Evolutionary conservation across 1,140 invertebrate genomes (phyloP), one percentile per base, ranked within the genome.

Genomic region (Octopus bimaculoides): DNA sequence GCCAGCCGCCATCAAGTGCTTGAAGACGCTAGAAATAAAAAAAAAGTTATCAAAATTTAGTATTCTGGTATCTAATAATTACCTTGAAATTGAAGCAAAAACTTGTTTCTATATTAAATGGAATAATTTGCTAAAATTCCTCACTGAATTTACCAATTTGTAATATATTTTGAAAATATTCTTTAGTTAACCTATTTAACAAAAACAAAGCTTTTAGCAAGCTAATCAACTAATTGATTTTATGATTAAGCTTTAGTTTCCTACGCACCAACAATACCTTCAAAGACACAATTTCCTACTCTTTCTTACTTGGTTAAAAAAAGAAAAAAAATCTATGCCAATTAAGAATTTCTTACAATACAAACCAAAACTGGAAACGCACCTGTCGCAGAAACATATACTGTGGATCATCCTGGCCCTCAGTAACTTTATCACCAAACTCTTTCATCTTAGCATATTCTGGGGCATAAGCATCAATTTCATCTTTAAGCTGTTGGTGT

Each of bases 401-500:
- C 90, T 99, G 98, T 78, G 98, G 97, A 91, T 99, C 98, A 73
- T 86, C 85, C 83, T 93, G 92, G 75, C 87, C 96, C 79, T 94
- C 95, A 77, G 96, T 98, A 78, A 98, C 93, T 85, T 95, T 94
- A 87, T 99, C 97, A 77, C 98, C 98, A 89, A 99, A 99, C 85
- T 98, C 97, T 95, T 99, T 99, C 97, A 99, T 99, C 91, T 97
- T 97, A 83, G 94, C 90, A 89, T 98, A 99, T 89, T 99, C 98
- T 84, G 98, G 96, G 75, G 94, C 97, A 89, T 99, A 99, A 87
- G 98, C 98, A 89, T 99, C 97, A 85, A 99, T 99, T 91, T 99
- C 98, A 89, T 99, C 98, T 86, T 96, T 95, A 83, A 99, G 98
- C 81, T 96, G 96, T 91, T 98, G 96, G 91, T 99, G 98, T 83